These are phyloP conservation scores for Scortum barcoo DNA, from an alignment of 2,113 vertebrate genomes.

Conservation along the genomic window DNA sequence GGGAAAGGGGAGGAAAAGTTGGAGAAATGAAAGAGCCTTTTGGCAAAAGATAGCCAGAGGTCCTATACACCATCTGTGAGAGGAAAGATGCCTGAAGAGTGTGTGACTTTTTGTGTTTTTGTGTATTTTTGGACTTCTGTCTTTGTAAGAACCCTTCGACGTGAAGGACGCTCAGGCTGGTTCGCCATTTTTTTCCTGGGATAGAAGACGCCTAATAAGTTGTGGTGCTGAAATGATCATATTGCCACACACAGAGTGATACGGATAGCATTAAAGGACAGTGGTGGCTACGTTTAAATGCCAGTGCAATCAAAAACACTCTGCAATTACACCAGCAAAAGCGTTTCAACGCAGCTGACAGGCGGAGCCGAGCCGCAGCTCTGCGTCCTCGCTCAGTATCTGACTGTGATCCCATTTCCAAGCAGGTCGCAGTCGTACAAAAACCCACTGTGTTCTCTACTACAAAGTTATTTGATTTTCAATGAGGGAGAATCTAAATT, in stretches of 20 bases:
- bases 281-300: slow-evolving; percentile 45
- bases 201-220: background rate
- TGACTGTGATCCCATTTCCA: slow-evolving; percentile 38
- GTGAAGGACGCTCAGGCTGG: background rate
- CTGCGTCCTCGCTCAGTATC: slow-evolving; percentile 24
- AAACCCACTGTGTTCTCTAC: slow-evolving; percentile 15
- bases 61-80: slow-evolving; percentile 72
- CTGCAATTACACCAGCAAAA: slow-evolving; percentile 33
- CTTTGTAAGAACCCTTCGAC: slow-evolving; percentile 15
- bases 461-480: slow-evolving; percentile 51
- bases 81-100: slow-evolving; percentile 69
- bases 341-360: slow-evolving; percentile 38
- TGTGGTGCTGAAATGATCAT: background rate
- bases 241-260: slow-evolving; percentile 4
- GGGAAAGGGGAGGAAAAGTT: slow-evolving; percentile 24
- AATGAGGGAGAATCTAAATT: slow-evolving; percentile 51
- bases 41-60: slow-evolving; percentile 60
- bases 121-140: slow-evolving; percentile 15
- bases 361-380: slow-evolving; percentile 28
- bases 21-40: slow-evolving; percentile 48
- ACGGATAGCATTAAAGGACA: slow-evolving; percentile 23
- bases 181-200: background rate
- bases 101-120: slow-evolving; percentile 51
- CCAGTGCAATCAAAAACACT: slow-evolving; percentile 38
- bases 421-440: slow-evolving; percentile 39